Percentiles rank a stretch among this genome's conserved stretches.
Conservation (phyloP, 2,797 vertebrate genomes). For the Morus bassanus region DNA sequence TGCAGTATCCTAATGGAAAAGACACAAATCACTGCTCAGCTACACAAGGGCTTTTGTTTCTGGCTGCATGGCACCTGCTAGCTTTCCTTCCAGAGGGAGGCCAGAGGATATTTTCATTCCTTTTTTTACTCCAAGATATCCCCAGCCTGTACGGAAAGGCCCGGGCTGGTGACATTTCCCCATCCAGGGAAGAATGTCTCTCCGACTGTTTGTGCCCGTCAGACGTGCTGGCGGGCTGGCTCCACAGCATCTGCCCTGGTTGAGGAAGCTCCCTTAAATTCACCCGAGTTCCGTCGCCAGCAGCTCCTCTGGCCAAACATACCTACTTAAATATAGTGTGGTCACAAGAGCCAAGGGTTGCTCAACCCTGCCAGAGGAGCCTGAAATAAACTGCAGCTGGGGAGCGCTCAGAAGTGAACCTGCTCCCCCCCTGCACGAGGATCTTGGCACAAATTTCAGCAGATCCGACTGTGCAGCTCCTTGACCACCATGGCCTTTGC, state of each 20-base stretch:
- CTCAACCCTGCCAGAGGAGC: not conserved
- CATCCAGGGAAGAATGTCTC: not conserved
- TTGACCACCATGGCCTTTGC: not conserved
- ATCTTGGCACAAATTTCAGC: not conserved
- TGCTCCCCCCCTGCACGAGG: not conserved
- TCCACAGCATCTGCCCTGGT: not conserved
- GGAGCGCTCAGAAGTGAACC: not conserved
- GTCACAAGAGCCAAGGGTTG: not conserved
- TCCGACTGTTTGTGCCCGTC: not conserved
- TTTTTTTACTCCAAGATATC: not conserved
- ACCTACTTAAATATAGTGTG: not conserved
- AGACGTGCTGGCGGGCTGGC: not conserved
- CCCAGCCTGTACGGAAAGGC: accelerated
- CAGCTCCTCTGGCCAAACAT: not conserved
- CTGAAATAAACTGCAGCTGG: not conserved
- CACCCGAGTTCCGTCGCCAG: not conserved
- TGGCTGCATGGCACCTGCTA: not conserved
- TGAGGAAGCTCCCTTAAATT: not conserved
- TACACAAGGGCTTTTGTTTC: not conserved
- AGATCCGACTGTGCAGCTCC: not conserved
- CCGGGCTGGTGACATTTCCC: not conserved
- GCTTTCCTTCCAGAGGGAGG: not conserved
- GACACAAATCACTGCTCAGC: slow-evolving; percentile 29
- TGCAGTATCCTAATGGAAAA: slow-evolving; percentile 4
- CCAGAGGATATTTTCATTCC: not conserved